Conservation (phyloP, 2,797 vertebrate species). For the Schizopygopsis pylzovi region DNA sequence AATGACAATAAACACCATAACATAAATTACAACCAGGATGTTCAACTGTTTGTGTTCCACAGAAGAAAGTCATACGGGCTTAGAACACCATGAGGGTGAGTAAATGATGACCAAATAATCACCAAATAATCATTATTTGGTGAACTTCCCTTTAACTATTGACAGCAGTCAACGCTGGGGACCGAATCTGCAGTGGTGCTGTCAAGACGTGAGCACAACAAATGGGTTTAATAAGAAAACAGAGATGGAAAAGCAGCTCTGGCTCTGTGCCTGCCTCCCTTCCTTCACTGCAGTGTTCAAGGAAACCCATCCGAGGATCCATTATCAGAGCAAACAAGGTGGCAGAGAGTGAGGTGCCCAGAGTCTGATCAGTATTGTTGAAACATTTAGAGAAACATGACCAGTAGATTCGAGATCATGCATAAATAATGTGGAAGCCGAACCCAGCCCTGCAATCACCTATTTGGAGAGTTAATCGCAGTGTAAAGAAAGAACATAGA, state of each 20-base stretch:
- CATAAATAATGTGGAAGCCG: conserved; percentile 47
- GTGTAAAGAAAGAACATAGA: conserved; percentile 3
- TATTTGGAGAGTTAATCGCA: conserved; percentile 23
- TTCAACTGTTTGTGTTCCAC: neutral
- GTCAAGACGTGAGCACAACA: conserved; percentile 6
- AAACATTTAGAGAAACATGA: conserved; percentile 48
- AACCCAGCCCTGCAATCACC: conserved; percentile 15
- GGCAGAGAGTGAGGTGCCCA: neutral
- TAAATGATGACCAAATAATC: neutral
- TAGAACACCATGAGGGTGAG: neutral
- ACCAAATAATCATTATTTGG: neutral
- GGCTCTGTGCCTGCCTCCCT: conserved; percentile 10
- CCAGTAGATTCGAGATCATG: conserved; percentile 31
- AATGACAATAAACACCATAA: neutral
- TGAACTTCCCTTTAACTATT: neutral
- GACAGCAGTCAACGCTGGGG: neutral
- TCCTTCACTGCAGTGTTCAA: neutral
- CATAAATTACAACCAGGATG: neutral
- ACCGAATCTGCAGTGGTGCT: neutral
- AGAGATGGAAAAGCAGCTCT: conserved; percentile 12
- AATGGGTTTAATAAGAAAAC: conserved; percentile 29
- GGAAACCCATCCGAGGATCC: conserved; percentile 19
- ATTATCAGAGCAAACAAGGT: conserved; percentile 31
- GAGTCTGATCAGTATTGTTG: neutral
- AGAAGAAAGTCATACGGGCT: neutral